Conservation (phyloP, 2,113 vertebrate genomes). For the Drymodes brunneopygia region DNA sequence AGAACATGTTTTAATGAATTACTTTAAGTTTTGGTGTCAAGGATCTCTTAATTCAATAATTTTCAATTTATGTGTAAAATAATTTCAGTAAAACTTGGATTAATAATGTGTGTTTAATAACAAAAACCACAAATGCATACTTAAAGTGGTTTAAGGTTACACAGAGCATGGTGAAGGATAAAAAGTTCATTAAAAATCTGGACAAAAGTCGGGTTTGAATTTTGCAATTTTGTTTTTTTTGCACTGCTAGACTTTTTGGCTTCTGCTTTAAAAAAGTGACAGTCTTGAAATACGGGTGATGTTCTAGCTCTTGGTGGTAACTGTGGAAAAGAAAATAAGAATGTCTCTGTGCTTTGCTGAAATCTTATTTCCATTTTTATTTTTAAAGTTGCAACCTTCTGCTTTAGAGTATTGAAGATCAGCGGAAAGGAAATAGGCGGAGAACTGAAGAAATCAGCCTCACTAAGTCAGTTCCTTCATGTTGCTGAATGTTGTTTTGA, state of each 20-base stretch:
- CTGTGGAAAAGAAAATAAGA: not conserved
- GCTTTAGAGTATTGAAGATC: not conserved
- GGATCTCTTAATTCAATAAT: not conserved
- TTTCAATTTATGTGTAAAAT: not conserved
- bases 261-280: not conserved
- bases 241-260: not conserved
- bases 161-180: not conserved
- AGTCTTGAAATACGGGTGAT: not conserved
- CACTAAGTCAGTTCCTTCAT: not conserved
- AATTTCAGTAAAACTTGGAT: not conserved
- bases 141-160: not conserved
- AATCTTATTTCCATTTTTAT: not conserved
- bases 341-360: not conserved
- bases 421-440: not conserved
- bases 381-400: not conserved
- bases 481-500: not conserved
- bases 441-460: not conserved
- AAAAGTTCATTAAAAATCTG: not conserved
- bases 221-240: not conserved
- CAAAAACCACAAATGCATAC: fast-evolving
- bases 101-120: not conserved
- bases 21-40: not conserved
- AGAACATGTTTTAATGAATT: not conserved
- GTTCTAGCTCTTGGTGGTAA: not conserved
- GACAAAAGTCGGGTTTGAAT: not conserved